These are phyloP conservation scores for Philopedon plagiatum DNA, from an alignment of 2,888 invertebrate species.

Conservation along the genomic window DNA sequence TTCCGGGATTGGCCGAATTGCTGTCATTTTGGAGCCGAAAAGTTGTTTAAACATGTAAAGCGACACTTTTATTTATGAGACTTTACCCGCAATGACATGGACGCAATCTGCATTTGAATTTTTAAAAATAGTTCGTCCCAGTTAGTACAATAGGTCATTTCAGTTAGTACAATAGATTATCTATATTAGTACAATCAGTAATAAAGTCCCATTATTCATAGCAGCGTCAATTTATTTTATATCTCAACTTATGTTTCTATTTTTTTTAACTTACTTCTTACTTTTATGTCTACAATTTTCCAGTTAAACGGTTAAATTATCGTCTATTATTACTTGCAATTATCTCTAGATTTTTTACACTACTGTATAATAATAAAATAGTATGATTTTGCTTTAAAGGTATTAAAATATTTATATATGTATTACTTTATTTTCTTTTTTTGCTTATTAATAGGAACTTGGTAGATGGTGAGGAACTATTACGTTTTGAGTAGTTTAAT, in stretches of 20 bases:
- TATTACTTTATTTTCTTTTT: constrained; percentile 27
- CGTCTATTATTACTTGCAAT: background rate
- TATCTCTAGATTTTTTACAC: too few species aligned
- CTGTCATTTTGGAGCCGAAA: constrained; percentile 60
- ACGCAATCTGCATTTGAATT: background rate
- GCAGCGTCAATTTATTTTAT: too few species aligned
- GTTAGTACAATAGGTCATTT: background rate
- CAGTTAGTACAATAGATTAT: background rate
- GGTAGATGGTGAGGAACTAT: constrained; percentile 51
- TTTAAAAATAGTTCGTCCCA: background rate
- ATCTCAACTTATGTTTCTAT: background rate
- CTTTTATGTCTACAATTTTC: background rate
- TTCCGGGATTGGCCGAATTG: constrained; percentile 63
- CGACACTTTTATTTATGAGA: constrained; percentile 20
- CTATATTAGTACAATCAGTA: background rate
- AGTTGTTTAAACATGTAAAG: constrained; percentile 47
- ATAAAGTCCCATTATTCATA: too few species aligned
- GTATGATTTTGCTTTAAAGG: constrained; percentile 21
- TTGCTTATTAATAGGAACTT: constrained; percentile 52
- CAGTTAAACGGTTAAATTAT: background rate
- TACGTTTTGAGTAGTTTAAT: constrained; percentile 25
- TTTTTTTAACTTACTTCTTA: too few species aligned
- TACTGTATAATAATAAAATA: constrained; percentile 43
- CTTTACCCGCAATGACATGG: background rate
- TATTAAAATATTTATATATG: constrained; percentile 34